A percentile compares a stretch with the other conserved stretches of the same genome.
These are phyloP conservation scores for Champsocephalus gunnari DNA, from an alignment of 2,797 vertebrate species.

Conservation along the genomic window DNA sequence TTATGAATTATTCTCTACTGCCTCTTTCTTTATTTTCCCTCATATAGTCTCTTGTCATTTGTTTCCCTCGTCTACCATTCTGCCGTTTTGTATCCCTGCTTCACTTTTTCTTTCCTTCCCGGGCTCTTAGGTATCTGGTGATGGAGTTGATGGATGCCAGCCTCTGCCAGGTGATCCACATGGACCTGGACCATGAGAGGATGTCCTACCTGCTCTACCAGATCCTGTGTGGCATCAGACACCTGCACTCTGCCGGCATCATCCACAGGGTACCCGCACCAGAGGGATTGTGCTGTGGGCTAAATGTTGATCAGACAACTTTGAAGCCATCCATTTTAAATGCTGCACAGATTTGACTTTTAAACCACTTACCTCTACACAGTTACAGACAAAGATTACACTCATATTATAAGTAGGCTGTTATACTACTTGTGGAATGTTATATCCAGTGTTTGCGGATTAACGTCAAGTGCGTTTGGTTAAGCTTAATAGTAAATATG, in stretches of 20 bases:
- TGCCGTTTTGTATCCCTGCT: background rate
- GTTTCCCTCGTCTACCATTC: background rate
- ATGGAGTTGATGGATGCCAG: constrained; percentile 99
- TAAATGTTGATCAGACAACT: background rate
- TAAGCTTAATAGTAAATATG: too few relatives aligned
- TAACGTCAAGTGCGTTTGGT: too few relatives aligned
- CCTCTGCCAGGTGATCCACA: constrained; percentile 98
- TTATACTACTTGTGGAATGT: too few relatives aligned
- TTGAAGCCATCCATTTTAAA: too few relatives aligned
- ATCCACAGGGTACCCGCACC: constrained; percentile 93
- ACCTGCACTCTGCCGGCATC: constrained; percentile 97
- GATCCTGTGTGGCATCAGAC: constrained; percentile 97
- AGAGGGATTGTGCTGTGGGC: background rate
- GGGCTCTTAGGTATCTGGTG: constrained; percentile 90
- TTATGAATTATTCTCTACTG: constrained; percentile 1
- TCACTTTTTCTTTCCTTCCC: background rate
- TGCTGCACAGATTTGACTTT: too few relatives aligned
- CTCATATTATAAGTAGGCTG: too few relatives aligned
- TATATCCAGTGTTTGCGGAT: too few relatives aligned
- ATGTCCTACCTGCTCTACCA: constrained; percentile 99
- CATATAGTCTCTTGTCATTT: background rate
- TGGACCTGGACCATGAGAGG: constrained; percentile 98
- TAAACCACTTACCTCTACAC: too few relatives aligned
- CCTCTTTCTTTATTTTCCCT: background rate
- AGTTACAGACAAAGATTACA: too few relatives aligned